Conservation (phyloP, 1,140 invertebrate species). For the Drosophila melanogaster region DNA sequence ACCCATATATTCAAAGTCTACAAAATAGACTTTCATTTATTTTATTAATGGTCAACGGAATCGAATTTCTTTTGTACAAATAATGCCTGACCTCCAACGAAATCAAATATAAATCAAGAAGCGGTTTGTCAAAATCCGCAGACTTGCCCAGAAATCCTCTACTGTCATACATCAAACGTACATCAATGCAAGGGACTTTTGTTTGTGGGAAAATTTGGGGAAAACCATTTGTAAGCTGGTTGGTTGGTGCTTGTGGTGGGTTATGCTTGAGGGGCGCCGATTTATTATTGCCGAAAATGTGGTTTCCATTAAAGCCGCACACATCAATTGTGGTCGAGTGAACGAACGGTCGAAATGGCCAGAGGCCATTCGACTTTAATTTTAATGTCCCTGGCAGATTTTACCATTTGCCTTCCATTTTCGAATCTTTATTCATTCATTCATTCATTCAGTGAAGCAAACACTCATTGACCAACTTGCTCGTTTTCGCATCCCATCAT, state of each 20-base stretch:
- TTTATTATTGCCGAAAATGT: constrained; percentile 58
- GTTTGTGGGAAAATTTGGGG: constrained; percentile 1
- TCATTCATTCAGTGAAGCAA: constrained; percentile 50
- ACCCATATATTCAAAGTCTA: neutral
- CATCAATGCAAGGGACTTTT: constrained; percentile 24
- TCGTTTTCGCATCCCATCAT: constrained; percentile 38
- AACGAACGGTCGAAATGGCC: constrained; percentile 25
- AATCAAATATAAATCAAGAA: constrained; percentile 43
- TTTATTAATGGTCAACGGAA: neutral
- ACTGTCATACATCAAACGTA: constrained; percentile 45
- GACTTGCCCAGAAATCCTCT: constrained; percentile 6
- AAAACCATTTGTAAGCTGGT: constrained; percentile 19
- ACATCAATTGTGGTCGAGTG: constrained; percentile 51
- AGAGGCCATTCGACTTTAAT: constrained; percentile 62
- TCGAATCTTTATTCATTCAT: constrained; percentile 51
- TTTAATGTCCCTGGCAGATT: constrained; percentile 52
- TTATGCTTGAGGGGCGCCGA: constrained; percentile 25
- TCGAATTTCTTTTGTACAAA: constrained; percentile 7
- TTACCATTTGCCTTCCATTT: constrained; percentile 7
- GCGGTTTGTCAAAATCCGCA: constrained; percentile 23
- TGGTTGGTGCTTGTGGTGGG: neutral
- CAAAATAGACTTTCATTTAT: neutral
- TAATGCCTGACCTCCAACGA: constrained; percentile 1
- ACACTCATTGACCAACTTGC: constrained; percentile 26
- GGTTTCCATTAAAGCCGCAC: constrained; percentile 73